Evolutionary conservation across 2,113 vertebrate genomes (phyloP).

Genomic region (Proterorhinus semilunaris): DNA sequence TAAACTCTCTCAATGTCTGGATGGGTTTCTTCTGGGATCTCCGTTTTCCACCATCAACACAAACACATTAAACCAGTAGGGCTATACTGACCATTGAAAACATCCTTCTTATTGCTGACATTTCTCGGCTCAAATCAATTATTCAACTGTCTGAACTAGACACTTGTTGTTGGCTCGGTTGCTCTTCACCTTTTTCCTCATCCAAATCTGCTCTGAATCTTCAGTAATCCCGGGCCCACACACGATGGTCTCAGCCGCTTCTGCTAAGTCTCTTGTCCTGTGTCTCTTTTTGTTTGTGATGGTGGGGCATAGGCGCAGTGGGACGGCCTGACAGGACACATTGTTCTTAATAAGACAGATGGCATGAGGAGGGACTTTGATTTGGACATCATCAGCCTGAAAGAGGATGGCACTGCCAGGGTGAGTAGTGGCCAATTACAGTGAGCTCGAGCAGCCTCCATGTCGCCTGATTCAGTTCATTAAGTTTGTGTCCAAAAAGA

Average conservation of each 20-base stretch:
- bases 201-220: constrained; percentile 12
- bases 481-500: constrained; percentile 16
- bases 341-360: constrained; percentile 94
- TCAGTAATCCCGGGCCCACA: not conserved
- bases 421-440: constrained; percentile 77
- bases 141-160: constrained; percentile 5
- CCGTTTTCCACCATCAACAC: too few relatives aligned
- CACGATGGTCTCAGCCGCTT: not conserved
- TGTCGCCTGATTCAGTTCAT: constrained; percentile 38
- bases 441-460: constrained; percentile 25
- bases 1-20: too few relatives aligned
- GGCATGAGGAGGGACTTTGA: constrained; percentile 94
- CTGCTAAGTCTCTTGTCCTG: constrained; percentile 9
- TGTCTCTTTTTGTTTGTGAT: constrained; percentile 20
- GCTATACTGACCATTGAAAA: not conserved
- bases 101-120: not conserved
- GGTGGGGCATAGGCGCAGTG: constrained; percentile 83
- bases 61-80: too few relatives aligned
- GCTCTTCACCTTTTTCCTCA: constrained; percentile 8
- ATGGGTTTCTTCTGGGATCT: too few relatives aligned
- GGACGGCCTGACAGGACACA: constrained; percentile 94
- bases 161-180: constrained; percentile 3
- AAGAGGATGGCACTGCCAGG: constrained; percentile 93
- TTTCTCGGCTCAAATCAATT: constrained; percentile 5
- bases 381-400: constrained; percentile 97